These are phyloP conservation scores for Aphelenchoides avenae DNA, from an alignment of 1,140 invertebrate species.

Conservation along the genomic window DNA sequence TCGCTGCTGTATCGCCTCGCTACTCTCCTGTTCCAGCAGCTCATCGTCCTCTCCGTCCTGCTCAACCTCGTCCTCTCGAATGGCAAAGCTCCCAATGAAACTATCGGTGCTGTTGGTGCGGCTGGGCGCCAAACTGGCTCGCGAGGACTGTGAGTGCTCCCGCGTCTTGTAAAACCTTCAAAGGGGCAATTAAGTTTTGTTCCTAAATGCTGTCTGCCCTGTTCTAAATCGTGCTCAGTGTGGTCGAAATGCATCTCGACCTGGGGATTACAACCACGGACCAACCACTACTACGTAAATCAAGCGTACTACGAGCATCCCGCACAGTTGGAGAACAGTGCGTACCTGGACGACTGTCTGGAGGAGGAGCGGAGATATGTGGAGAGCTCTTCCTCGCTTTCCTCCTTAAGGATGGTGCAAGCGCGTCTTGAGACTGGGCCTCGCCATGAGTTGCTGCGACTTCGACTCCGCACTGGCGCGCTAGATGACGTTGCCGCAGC, in stretches of 20 bases:
- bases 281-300: background rate
- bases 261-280: background rate
- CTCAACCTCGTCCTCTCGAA: constrained; percentile 27
- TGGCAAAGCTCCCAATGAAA: constrained; percentile 18
- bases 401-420: constrained; percentile 57
- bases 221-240: too few relatives aligned
- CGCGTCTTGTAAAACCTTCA: constrained; percentile 16
- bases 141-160: constrained; percentile 7
- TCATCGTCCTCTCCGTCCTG: constrained; percentile 17
- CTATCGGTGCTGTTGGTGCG: constrained; percentile 33
- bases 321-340: constrained; percentile 8
- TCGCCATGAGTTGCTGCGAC: constrained; percentile 49
- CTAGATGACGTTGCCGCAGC: constrained; percentile 6
- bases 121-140: constrained; percentile 22
- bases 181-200: background rate
- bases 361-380: constrained; percentile 54
- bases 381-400: constrained; percentile 55
- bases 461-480: constrained; percentile 18
- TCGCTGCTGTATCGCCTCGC: too few relatives aligned
- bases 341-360: constrained; percentile 56
- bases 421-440: constrained; percentile 35
- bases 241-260: too few relatives aligned
- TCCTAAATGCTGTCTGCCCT: background rate
- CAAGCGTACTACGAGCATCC: background rate
- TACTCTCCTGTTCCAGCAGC: background rate